Conservation (phyloP, 2,888 invertebrate genomes). For the Labia minor region DNA sequence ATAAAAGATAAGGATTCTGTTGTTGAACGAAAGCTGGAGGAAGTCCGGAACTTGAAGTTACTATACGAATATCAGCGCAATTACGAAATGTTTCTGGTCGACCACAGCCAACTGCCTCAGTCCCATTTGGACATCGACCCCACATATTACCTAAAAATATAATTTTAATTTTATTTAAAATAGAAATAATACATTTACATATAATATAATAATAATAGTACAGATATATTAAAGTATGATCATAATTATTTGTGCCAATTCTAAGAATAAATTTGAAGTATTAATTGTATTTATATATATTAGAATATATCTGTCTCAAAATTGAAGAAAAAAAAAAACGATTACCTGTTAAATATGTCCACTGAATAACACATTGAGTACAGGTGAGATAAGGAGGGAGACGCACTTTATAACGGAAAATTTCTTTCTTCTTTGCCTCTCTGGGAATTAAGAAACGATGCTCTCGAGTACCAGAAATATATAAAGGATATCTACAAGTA, state of each 20-base stretch:
- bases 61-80: constrained; percentile 77
- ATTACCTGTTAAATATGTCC: constrained; percentile 80
- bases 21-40: constrained; percentile 53
- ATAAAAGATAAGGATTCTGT: constrained; percentile 63
- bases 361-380: constrained; percentile 82
- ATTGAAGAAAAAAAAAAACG: too few relatives aligned
- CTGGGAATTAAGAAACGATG: constrained; percentile 59
- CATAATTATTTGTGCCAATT: too few relatives aligned
- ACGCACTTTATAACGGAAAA: constrained; percentile 59
- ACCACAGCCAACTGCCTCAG: constrained; percentile 81
- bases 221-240: too few relatives aligned
- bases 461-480: constrained; percentile 59
- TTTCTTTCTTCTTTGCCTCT: constrained; percentile 52
- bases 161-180: constrained; percentile 51
- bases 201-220: too few relatives aligned
- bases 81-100: constrained; percentile 82
- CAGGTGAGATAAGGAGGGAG: constrained; percentile 76
- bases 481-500: constrained; percentile 54
- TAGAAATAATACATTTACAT: too few relatives aligned
- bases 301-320: too few relatives aligned
- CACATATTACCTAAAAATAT: constrained; percentile 65
- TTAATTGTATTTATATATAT: too few relatives aligned
- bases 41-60: constrained; percentile 65
- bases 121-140: constrained; percentile 77
- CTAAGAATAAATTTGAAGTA: too few relatives aligned